A percentile compares a stretch with the other conserved stretches of the same genome.
Evolutionary conservation across 2,113 vertebrate genomes (phyloP).

Genomic region (Melanerpes aurifrons): DNA sequence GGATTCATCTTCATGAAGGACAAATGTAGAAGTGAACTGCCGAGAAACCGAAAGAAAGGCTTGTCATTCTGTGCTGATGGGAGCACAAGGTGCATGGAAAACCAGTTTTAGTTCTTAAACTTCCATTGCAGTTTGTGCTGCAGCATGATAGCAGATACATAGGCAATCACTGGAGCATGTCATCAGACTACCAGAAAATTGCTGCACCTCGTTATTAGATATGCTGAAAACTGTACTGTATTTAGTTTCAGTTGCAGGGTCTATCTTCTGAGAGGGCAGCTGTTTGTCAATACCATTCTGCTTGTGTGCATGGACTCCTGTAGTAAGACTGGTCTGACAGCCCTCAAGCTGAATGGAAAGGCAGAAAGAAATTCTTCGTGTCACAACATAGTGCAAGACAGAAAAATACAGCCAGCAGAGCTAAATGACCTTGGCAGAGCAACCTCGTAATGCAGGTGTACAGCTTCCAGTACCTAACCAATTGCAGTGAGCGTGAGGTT

Average conservation of each 20-base stretch:
- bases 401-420: not conserved
- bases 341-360: not conserved
- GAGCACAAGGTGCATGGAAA: not conserved
- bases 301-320: not conserved
- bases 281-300: not conserved
- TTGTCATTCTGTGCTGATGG: not conserved
- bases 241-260: not conserved
- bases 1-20: not conserved
- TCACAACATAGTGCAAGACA: not conserved
- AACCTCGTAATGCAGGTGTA: not conserved
- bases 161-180: not conserved
- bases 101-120: not conserved
- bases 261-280: not conserved
- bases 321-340: not conserved
- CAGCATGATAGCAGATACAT: fast-evolving
- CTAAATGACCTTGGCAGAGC: not conserved
- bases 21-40: not conserved
- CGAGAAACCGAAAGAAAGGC: not conserved
- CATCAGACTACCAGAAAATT: not conserved
- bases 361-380: not conserved
- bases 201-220: not conserved
- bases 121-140: not conserved
- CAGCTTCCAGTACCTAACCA: not conserved
- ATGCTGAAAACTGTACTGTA: not conserved
- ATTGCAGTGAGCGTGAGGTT: not conserved